Percentiles rank a stretch among this genome's conserved stretches.
phyloP scores from a whole-genome alignment of 2,113 vertebrate genomes.

The Bos taurus region ARS-UCD2.0 NC_037343.1:60781501-60782000 shows the following conservation, averaged over 20 bases:
- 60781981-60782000: background rate
- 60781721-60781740: slow-evolving; percentile 13
- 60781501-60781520: background rate
- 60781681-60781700: background rate
- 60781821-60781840: background rate
- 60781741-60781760: background rate
- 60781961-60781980: slow-evolving; percentile 17
- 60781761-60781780: background rate
- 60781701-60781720: background rate
- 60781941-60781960: background rate
- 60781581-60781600: background rate
- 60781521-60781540: background rate
- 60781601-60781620: background rate
- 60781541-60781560: background rate
- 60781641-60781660: background rate
- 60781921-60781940: slow-evolving; percentile 50
- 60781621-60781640: background rate
- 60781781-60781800: no score
- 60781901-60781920: background rate
- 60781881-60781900: background rate
- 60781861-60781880: background rate
- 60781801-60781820: background rate
- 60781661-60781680: slow-evolving; percentile 15
- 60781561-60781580: background rate
- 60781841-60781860: background rate